Conservation (phyloP, 2,797 vertebrate species). For the Ataeniobius toweri region DNA sequence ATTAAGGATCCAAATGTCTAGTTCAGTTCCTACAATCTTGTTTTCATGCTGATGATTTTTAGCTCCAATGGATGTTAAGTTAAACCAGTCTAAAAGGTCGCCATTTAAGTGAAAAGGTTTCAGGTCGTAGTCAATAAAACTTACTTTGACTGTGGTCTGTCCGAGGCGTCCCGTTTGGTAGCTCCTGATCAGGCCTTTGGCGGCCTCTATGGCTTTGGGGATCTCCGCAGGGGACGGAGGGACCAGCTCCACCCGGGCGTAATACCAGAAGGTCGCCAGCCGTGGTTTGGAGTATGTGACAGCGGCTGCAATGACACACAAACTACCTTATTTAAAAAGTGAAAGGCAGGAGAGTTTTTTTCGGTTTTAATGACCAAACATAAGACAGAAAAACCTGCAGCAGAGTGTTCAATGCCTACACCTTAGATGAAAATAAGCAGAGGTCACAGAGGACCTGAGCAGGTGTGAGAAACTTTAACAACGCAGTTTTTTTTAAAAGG, state of each 20-base stretch:
- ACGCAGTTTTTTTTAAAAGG: not conserved
- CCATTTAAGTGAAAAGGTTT: not conserved
- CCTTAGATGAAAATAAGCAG: not conserved
- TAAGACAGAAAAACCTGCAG: not conserved
- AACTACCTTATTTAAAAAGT: not conserved
- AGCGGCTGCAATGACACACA: slow-evolving; percentile 77
- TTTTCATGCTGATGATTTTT: not conserved
- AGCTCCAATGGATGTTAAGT: not conserved
- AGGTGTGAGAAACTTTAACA: not conserved
- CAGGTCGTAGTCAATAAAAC: not conserved
- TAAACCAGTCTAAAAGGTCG: not conserved
- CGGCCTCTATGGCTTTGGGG: slow-evolving; percentile 85
- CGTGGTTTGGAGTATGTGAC: slow-evolving; percentile 87
- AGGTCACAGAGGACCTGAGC: slow-evolving; percentile 36
- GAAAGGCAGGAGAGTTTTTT: not conserved
- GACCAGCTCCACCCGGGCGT: slow-evolving; percentile 89
- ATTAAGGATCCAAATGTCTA: too few relatives aligned
- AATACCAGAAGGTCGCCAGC: slow-evolving; percentile 89
- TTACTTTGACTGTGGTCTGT: slow-evolving; percentile 88
- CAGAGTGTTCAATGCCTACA: not conserved
- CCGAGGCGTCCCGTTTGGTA: slow-evolving; percentile 83
- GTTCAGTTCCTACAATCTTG: not conserved
- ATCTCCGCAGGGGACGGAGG: slow-evolving; percentile 89
- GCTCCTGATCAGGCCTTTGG: slow-evolving; percentile 75
- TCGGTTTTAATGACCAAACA: not conserved